A percentile compares a stretch with the other conserved stretches of the same genome.
Conservation (phyloP, 2,888 invertebrate genomes). For the Drosophila mayaguana region DNA sequence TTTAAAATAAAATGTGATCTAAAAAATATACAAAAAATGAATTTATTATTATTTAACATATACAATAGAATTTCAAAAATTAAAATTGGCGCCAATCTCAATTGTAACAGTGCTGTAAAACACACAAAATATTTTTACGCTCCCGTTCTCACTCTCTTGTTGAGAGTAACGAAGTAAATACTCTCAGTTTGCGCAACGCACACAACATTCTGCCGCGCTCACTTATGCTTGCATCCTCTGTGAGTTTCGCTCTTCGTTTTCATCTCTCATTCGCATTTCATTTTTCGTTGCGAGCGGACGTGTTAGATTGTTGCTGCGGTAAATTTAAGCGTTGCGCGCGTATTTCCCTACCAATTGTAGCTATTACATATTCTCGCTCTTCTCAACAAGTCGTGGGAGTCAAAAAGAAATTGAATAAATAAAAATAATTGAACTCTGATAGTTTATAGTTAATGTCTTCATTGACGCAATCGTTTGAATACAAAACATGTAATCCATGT, state of each 20-base stretch:
- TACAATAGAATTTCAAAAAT: not conserved
- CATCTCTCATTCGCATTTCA: slow-evolving; percentile 64
- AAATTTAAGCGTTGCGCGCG: slow-evolving; percentile 55
- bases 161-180: not conserved
- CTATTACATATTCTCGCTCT: slow-evolving; percentile 48
- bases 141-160: slow-evolving; percentile 4
- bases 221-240: slow-evolving; percentile 46
- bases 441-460: slow-evolving; percentile 7
- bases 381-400: slow-evolving; percentile 75
- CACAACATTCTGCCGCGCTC: slow-evolving; percentile 33
- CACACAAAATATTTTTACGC: not conserved
- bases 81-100: slow-evolving; percentile 2
- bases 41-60: no score
- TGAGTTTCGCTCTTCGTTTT: slow-evolving; percentile 48
- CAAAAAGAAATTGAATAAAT: slow-evolving; percentile 36
- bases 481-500: slow-evolving; percentile 20
- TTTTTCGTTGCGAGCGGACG: slow-evolving; percentile 65
- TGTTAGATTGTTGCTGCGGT: slow-evolving; percentile 55
- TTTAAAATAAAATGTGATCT: not conserved
- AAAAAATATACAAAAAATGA: no score
- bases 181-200: slow-evolving; percentile 55
- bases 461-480: slow-evolving; percentile 31
- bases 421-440: slow-evolving; percentile 17
- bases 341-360: slow-evolving; percentile 53
- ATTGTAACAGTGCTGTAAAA: slow-evolving; percentile 34